phyloP scores from a whole-genome alignment of 2,888 invertebrate genomes.

The Caprella mutica region DNA sequence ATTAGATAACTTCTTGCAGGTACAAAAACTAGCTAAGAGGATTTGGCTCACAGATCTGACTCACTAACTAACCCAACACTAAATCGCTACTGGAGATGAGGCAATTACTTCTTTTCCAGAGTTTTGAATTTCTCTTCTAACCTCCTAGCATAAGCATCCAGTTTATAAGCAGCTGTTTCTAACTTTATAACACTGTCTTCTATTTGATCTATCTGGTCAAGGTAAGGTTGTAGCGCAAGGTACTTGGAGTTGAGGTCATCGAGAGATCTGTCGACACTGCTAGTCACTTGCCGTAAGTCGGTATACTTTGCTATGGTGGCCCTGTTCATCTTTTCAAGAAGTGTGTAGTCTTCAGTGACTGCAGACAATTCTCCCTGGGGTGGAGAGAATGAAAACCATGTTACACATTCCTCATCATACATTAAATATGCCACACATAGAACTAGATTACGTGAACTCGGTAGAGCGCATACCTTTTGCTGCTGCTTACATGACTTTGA shows the following conservation, averaged over 20 bases:
- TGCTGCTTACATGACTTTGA: too few relatives aligned
- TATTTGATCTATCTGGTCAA: constrained; percentile 51
- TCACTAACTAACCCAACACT: too few relatives aligned
- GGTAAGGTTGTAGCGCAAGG: constrained; percentile 45
- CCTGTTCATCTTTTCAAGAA: constrained; percentile 75
- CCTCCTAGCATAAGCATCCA: constrained; percentile 86
- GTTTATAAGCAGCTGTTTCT: constrained; percentile 85
- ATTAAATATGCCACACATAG: background rate
- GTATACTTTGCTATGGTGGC: constrained; percentile 79
- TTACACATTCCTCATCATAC: too few relatives aligned
- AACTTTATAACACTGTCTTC: constrained; percentile 81
- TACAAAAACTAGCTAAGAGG: too few relatives aligned
- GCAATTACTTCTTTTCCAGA: constrained; percentile 26
- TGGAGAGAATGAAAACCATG: background rate
- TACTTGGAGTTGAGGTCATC: constrained; percentile 77
- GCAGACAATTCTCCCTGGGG: constrained; percentile 37
- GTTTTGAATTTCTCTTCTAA: constrained; percentile 49
- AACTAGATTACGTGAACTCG: too few relatives aligned
- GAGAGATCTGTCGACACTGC: constrained; percentile 65
- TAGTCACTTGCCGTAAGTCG: constrained; percentile 76
- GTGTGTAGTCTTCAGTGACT: constrained; percentile 72
- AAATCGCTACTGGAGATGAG: too few relatives aligned
- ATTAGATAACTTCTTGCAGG: too few relatives aligned
- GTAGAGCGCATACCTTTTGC: too few relatives aligned
- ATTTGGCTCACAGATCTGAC: too few relatives aligned